phyloP scores from a whole-genome alignment of 2,113 vertebrate species.

The Gnathonemus longibarbis region DNA sequence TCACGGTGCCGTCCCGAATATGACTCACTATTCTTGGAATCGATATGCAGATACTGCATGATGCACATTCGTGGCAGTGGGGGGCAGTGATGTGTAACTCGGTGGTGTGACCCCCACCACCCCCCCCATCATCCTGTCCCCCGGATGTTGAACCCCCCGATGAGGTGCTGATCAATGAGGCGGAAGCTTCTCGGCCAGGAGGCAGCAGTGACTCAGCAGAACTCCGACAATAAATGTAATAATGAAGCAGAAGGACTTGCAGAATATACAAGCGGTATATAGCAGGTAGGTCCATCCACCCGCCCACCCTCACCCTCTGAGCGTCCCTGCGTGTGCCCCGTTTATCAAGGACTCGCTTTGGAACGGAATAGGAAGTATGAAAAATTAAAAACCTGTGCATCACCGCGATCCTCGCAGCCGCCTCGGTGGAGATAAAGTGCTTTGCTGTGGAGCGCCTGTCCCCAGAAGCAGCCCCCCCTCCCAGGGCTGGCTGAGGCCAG shows the following conservation, averaged over 20 bases:
- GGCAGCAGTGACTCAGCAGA: background rate
- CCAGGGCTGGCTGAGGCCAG: background rate
- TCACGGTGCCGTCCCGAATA: background rate
- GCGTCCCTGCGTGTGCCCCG: background rate
- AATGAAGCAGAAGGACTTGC: background rate
- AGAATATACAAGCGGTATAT: no score
- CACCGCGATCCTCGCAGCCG: background rate
- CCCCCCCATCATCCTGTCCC: background rate
- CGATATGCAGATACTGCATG: background rate
- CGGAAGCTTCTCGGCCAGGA: slow-evolving; percentile 1
- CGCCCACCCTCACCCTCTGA: background rate
- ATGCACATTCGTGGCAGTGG: background rate
- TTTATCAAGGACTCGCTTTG: no score
- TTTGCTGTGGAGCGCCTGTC: background rate
- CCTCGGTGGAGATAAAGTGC: background rate
- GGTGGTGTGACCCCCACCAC: background rate
- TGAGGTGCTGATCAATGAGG: background rate
- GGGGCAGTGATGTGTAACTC: background rate
- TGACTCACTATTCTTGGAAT: background rate
- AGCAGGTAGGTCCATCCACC: background rate
- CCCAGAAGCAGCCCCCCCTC: background rate
- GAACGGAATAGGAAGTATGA: background rate
- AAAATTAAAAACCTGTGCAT: background rate
- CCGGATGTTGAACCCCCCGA: slow-evolving; percentile 1
- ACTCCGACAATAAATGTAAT: background rate